phyloP scores from a whole-genome alignment of 2,113 vertebrate species.

The Nipponia nippon region DNA sequence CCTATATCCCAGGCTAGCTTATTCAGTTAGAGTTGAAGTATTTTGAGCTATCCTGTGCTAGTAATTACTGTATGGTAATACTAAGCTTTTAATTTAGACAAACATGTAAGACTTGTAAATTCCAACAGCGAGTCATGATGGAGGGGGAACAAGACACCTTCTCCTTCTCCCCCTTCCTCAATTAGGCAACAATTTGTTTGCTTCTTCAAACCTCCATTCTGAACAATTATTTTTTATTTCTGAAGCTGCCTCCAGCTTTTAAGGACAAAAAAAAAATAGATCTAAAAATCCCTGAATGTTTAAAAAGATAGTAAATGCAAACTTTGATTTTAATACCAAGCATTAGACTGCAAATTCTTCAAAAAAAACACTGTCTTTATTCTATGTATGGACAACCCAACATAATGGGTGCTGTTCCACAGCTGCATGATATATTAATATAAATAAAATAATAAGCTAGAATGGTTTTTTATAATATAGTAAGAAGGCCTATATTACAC shows the following conservation, averaged over 20 bases:
- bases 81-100: conserved; percentile 26
- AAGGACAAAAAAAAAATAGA: background rate
- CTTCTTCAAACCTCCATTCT: background rate
- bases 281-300: accelerated
- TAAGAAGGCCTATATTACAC: background rate
- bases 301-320: background rate
- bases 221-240: background rate
- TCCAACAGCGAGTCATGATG: background rate
- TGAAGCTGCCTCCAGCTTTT: background rate
- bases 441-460: background rate
- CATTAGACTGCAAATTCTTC: background rate
- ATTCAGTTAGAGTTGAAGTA: background rate
- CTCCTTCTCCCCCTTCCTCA: background rate
- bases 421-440: background rate
- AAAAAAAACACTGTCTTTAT: background rate
- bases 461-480: background rate
- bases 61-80: background rate
- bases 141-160: background rate
- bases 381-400: background rate
- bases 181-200: background rate
- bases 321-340: background rate
- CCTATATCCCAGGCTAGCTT: background rate
- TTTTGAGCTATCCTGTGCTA: background rate
- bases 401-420: background rate
- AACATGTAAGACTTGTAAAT: conserved; percentile 21